Percentiles rank a stretch among this genome's conserved stretches.
These are phyloP conservation scores for Mus minutoides DNA, from an alignment of 2,797 vertebrate species.

Conservation along the genomic window DNA sequence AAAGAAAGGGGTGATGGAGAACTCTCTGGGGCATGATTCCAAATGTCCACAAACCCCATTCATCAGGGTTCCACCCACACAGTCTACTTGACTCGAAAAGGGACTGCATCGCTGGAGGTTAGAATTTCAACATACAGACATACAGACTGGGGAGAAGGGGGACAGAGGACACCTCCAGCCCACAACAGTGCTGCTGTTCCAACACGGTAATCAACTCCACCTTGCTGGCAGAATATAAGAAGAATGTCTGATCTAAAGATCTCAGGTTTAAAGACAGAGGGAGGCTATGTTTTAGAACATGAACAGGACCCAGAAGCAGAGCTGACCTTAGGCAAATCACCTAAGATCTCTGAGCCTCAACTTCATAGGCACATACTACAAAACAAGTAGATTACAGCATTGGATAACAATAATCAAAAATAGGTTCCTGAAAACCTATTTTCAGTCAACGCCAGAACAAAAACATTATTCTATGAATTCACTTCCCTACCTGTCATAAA, in stretches of 20 bases:
- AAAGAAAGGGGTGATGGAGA: neutral
- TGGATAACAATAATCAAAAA: neutral
- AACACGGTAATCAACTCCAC: neutral
- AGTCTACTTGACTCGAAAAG: neutral
- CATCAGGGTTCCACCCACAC: neutral
- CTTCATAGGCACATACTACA: neutral
- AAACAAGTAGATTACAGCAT: neutral
- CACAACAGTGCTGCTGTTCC: neutral
- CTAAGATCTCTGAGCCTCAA: neutral
- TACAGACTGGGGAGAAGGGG: neutral
- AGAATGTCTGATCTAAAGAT: slow-evolving; percentile 21
- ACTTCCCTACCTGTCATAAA: neutral
- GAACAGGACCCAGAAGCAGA: neutral
- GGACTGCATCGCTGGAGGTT: neutral
- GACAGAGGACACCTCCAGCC: neutral
- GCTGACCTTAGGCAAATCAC: neutral
- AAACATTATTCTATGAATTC: neutral
- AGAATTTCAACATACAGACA: neutral
- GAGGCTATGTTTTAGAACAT: neutral
- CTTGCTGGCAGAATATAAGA: neutral
- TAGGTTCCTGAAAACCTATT: slow-evolving; percentile 2
- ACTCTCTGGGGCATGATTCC: neutral
- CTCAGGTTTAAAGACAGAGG: slow-evolving; percentile 4
- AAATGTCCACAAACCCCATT: neutral
- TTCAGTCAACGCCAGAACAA: neutral